Percentiles rank a stretch among this genome's conserved stretches.
These are phyloP conservation scores for Thymelicus lineola DNA, from an alignment of 2,888 invertebrate species.

Conservation along the genomic window DNA sequence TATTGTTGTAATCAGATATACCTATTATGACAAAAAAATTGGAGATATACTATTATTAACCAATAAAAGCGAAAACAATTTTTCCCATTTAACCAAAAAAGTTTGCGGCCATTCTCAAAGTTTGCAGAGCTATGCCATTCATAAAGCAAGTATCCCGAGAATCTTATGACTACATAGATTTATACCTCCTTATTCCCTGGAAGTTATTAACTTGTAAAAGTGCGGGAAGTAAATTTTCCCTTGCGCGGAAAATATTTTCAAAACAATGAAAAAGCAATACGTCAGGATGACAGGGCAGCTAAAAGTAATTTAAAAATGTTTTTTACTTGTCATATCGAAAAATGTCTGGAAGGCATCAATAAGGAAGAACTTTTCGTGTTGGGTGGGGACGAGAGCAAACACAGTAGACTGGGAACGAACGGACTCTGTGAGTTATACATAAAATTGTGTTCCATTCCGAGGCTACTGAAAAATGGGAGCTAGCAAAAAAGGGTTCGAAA, in stretches of 20 bases:
- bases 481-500: conserved; percentile 63
- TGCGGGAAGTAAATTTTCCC: conserved; percentile 1
- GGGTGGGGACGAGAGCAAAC: conserved; percentile 40
- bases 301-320: conserved; percentile 15
- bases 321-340: conserved; percentile 1
- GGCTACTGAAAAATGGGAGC: conserved; percentile 67
- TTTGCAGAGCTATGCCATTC: conserved; percentile 33
- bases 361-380: conserved; percentile 45
- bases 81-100: conserved; percentile 49
- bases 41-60: conserved; percentile 44
- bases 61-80: conserved; percentile 61
- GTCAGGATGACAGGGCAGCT: conserved; percentile 10
- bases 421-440: conserved; percentile 59
- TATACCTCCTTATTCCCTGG: not conserved
- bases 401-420: conserved; percentile 41
- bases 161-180: conserved; percentile 7
- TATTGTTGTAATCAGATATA: too few species aligned
- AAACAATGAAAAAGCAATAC: conserved; percentile 15
- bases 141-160: conserved; percentile 10
- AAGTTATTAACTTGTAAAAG: conserved; percentile 18
- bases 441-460: conserved; percentile 69
- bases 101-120: conserved; percentile 40
- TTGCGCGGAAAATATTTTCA: not conserved
- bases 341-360: conserved; percentile 37
- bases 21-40: too few species aligned